Conservation (phyloP, 2,113 vertebrate genomes). For the Daphoenositta chrysoptera region DNA sequence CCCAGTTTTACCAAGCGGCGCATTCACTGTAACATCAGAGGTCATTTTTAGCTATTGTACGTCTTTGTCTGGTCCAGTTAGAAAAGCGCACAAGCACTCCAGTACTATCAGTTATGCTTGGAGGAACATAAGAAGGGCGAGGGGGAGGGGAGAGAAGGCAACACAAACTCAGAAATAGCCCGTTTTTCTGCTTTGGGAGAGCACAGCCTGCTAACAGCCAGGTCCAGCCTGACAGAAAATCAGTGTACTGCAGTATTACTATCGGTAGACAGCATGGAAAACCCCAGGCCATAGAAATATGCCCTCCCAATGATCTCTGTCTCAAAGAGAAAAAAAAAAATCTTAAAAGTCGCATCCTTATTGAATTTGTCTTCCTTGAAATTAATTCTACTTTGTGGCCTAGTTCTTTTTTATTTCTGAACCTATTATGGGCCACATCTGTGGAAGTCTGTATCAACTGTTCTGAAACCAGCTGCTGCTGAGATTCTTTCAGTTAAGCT, state of each 20-base stretch:
- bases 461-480: slow-evolving; percentile 66
- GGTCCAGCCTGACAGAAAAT: neutral
- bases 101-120: slow-evolving; percentile 39
- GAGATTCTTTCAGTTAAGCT: slow-evolving; percentile 55
- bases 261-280: neutral
- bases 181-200: neutral
- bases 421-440: slow-evolving; percentile 61
- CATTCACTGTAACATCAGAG: neutral
- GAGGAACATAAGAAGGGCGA: slow-evolving; percentile 18
- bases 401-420: slow-evolving; percentile 46
- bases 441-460: slow-evolving; percentile 50
- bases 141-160: slow-evolving; percentile 17
- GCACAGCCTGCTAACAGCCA: neutral
- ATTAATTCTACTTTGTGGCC: slow-evolving; percentile 38
- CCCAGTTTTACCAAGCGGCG: neutral
- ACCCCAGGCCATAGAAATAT: neutral
- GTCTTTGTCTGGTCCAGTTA: slow-evolving; percentile 60
- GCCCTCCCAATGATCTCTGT: neutral
- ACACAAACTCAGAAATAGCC: slow-evolving; percentile 24
- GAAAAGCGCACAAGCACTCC: neutral
- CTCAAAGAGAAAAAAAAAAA: neutral
- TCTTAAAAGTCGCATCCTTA: slow-evolving; percentile 2
- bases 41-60: neutral
- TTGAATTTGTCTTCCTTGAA: slow-evolving; percentile 56
- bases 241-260: neutral